phyloP scores from a whole-genome alignment of 2,797 vertebrate species.

The Eupleurogrammus muticus region DNA sequence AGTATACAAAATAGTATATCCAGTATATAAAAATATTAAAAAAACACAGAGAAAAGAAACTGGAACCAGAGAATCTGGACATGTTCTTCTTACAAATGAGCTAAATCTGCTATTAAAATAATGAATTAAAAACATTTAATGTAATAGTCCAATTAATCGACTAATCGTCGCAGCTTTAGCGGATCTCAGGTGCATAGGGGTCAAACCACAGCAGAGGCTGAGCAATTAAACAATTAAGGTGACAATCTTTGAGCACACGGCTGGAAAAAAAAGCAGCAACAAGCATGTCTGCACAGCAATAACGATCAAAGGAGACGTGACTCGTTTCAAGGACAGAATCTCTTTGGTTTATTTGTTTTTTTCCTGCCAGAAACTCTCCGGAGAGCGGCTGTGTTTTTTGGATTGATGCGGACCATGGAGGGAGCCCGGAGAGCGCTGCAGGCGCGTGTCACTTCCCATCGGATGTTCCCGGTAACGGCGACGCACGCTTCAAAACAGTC shows the following conservation, averaged over 20 bases:
- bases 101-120: too few relatives aligned
- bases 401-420: slow-evolving; percentile 76
- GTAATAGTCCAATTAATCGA: too few relatives aligned
- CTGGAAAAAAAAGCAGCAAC: slow-evolving; percentile 7
- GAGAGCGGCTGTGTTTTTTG: slow-evolving; percentile 75
- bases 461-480: slow-evolving; percentile 75
- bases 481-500: slow-evolving; percentile 81
- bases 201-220: slow-evolving; percentile 40
- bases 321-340: slow-evolving; percentile 78
- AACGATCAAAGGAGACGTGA: slow-evolving; percentile 61
- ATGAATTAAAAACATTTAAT: too few relatives aligned
- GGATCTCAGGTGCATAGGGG: slow-evolving; percentile 23
- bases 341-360: slow-evolving; percentile 81
- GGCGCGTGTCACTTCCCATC: slow-evolving; percentile 85
- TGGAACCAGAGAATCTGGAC: too few relatives aligned
- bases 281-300: slow-evolving; percentile 34
- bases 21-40: too few relatives aligned
- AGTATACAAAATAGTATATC: too few relatives aligned
- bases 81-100: too few relatives aligned
- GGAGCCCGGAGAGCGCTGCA: slow-evolving; percentile 78
- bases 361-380: slow-evolving; percentile 70
- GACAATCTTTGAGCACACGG: slow-evolving; percentile 30
- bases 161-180: too few relatives aligned
- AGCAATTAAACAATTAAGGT: slow-evolving; percentile 41
- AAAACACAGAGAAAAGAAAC: too few relatives aligned